A percentile compares a stretch with the other conserved stretches of the same genome.
Evolutionary conservation across 1,140 invertebrate genomes (phyloP).

Genomic region (Drosophila gunungcola): DNA sequence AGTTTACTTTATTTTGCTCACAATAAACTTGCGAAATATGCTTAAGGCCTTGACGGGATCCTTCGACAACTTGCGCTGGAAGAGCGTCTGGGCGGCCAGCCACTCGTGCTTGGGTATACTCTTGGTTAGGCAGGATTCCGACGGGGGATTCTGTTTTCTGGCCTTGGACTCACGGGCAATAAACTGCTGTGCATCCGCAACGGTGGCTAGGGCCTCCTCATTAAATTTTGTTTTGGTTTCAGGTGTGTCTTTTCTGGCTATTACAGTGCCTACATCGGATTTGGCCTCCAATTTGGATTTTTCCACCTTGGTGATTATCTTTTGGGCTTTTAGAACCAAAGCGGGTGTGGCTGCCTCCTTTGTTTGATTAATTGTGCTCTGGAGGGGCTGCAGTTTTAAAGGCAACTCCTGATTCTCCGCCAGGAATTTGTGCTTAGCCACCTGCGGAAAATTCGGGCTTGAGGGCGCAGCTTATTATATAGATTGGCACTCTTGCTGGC

Average conservation of each 20-base stretch:
- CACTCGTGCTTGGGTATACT: constrained; percentile 70
- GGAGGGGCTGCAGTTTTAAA: neutral
- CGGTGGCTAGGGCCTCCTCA: constrained; percentile 26
- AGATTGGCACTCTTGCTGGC: constrained; percentile 51
- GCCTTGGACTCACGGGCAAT: constrained; percentile 60
- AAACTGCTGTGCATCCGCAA: constrained; percentile 62
- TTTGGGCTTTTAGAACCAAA: constrained; percentile 11
- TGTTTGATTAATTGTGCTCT: neutral
- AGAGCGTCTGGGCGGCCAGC: constrained; percentile 63
- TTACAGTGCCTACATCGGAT: constrained; percentile 56
- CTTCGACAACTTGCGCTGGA: constrained; percentile 61
- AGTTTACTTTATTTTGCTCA: constrained; percentile 63
- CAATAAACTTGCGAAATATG: constrained; percentile 81
- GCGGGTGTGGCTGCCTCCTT: neutral
- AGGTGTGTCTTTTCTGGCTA: constrained; percentile 25
- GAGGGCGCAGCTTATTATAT: constrained; percentile 57
- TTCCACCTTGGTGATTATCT: constrained; percentile 50
- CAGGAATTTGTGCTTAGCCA: constrained; percentile 57
- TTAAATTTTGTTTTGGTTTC: constrained; percentile 19
- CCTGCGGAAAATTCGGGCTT: constrained; percentile 46
- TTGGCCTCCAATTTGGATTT: constrained; percentile 48
- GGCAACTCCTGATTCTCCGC: constrained; percentile 38
- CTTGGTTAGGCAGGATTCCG: constrained; percentile 52
- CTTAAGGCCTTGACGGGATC: constrained; percentile 68
- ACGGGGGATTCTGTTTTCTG: constrained; percentile 30